Evolutionary conservation across 2,888 invertebrate genomes (phyloP), one percentile per base, ranked within the genome.

Genomic region (Metellina segmentata): DNA sequence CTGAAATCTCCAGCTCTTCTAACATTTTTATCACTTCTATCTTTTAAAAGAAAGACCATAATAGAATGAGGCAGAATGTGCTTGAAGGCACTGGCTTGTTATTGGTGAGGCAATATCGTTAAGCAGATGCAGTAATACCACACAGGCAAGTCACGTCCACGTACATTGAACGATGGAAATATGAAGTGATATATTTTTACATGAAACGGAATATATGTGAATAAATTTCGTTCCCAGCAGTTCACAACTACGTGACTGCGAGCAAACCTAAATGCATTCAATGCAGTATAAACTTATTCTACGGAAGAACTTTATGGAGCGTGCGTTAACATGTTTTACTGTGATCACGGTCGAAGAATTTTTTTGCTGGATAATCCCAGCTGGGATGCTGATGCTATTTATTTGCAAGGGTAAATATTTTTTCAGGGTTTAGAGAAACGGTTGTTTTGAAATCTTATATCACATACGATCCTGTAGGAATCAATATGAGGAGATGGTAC

Each of bases 261-360:
- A 77, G 13, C 7, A 51, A 51, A 51, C 48, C 9, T 2, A 11
- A 34, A 4, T 34, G 34, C 34, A 34, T 34, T 34, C 34, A 34
- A 34, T 34, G n/a, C 77, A n/a, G 19, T 49, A 51, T 11, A n/a
- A 77, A 52, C n/a, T 51, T 51, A 77, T n/a, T n/a, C 16, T 51
- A 13, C n/a, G 8, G 77, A 77, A 77, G 77, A 77, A 77, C 49
- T 52, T 77, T 77, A 77, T 77, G 13, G 77, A n/a, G 77, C 51
- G 77, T 51, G n/a, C n/a, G 8, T 4, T 51, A 19, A 77, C 9
- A 9, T 19, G 9, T 19, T 77, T 77, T 61, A 61, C 61, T 61
- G 61, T 61, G 11, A 61, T 61, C 61, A 61, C 61, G 61, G 8
- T 61, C 61, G 61, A 61, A 61, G 16, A 61, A 61, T 9, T 61